Percentiles rank a stretch among this genome's conserved stretches.
Conservation (phyloP, 2,888 invertebrate species). For the Lasioglossum oenotherae region DNA sequence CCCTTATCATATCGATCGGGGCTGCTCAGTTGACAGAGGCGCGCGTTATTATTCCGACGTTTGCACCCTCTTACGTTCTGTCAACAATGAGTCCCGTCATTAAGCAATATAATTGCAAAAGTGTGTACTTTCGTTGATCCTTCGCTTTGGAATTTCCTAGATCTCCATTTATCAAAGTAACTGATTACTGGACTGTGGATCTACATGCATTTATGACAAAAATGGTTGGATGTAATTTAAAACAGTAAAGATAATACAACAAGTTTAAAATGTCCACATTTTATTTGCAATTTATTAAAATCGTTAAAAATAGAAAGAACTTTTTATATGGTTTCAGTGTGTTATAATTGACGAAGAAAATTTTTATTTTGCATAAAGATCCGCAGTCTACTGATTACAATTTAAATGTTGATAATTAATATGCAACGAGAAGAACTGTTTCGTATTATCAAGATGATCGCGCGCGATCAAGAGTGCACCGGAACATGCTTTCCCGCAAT, state of each 20-base stretch:
- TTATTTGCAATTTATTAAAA: too few relatives aligned
- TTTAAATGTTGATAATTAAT: background rate
- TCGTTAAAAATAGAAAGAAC: too few relatives aligned
- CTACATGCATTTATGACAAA: too few relatives aligned
- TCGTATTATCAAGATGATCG: background rate
- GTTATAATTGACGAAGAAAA: too few relatives aligned
- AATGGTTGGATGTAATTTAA: too few relatives aligned
- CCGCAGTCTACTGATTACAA: too few relatives aligned
- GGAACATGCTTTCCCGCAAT: background rate
- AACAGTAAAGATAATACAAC: too few relatives aligned
- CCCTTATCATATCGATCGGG: conserved; percentile 17
- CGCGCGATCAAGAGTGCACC: too few relatives aligned
- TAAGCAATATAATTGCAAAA: background rate
- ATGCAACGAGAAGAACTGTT: background rate
- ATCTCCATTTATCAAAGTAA: background rate
- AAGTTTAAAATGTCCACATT: too few relatives aligned
- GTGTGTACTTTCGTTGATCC: background rate
- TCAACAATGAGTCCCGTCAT: background rate
- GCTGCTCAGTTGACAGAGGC: conserved; percentile 1
- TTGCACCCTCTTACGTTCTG: background rate
- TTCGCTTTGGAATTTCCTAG: background rate
- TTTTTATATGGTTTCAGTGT: too few relatives aligned
- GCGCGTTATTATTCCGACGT: conserved; percentile 4
- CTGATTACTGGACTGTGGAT: background rate
- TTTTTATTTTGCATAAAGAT: too few relatives aligned